Conservation (phyloP, 37 sponge, comb jelly and placozoan genomes). For the Theonella swinhoei region DNA sequence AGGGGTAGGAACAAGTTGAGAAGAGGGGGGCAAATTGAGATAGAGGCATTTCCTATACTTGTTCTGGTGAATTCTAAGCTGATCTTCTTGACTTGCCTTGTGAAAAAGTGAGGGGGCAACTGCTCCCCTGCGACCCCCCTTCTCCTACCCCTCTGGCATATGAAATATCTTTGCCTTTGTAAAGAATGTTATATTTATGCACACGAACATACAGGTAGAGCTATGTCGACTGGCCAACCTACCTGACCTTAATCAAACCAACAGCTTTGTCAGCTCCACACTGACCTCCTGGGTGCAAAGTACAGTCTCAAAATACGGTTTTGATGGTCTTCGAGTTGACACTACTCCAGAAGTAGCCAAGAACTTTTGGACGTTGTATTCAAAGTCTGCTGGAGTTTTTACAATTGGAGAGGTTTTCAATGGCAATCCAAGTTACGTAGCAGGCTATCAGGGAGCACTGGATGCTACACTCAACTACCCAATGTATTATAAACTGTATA, state of each 20-base stretch:
- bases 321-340: constrained; percentile 82
- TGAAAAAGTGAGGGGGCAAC: no score
- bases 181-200: no score
- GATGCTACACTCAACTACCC: constrained; percentile 78
- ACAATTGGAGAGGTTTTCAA: constrained; percentile 80
- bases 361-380: constrained; percentile 75
- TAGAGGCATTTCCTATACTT: no score
- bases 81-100: no score
- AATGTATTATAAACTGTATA: constrained; percentile 71
- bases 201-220: constrained; percentile 79
- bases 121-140: no score
- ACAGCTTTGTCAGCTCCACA: constrained; percentile 64
- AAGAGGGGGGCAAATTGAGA: no score
- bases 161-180: no score
- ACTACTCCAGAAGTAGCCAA: constrained; percentile 74
- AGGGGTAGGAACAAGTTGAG: no score
- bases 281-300: constrained; percentile 59
- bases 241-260: constrained; percentile 82
- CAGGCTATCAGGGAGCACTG: constrained; percentile 64
- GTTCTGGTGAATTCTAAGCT: no score
- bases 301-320: constrained; percentile 47
- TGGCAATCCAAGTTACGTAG: constrained; percentile 60
- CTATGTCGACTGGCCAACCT: constrained; percentile 77
- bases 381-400: constrained; percentile 62
- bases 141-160: no score